Conservation (phyloP, 1,140 invertebrate genomes). For the Theocolax elegans region DNA sequence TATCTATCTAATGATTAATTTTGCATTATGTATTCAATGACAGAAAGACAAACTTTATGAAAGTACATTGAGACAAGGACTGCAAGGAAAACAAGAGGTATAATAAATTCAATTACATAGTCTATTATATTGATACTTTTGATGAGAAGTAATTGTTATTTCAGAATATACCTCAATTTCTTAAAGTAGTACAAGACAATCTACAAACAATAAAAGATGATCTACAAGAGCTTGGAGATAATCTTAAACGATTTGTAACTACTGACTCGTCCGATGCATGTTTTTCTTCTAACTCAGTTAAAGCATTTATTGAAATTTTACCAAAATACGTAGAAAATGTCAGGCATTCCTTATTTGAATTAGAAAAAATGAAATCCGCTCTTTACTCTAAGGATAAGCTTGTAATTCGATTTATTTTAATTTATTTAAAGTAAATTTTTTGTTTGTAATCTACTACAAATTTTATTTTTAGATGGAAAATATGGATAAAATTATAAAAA, state of each 20-base stretch:
- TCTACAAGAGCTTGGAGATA: slow-evolving; percentile 51
- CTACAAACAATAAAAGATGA: slow-evolving; percentile 51
- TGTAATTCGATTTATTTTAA: slow-evolving; percentile 48
- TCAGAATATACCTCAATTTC: slow-evolving; percentile 28
- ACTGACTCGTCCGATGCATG: slow-evolving; percentile 45
- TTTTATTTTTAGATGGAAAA: slow-evolving; percentile 56
- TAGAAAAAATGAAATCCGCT: slow-evolving; percentile 54
- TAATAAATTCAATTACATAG: slow-evolving; percentile 18
- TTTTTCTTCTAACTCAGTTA: slow-evolving; percentile 43
- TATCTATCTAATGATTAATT: not conserved
- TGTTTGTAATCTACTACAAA: slow-evolving; percentile 17
- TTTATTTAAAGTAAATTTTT: slow-evolving; percentile 1
- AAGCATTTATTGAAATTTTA: slow-evolving; percentile 49
- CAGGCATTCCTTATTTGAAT: slow-evolving; percentile 52
- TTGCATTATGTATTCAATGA: slow-evolving; percentile 30
- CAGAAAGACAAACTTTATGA: slow-evolving; percentile 43
- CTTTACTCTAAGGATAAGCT: slow-evolving; percentile 60
- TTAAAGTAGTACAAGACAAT: slow-evolving; percentile 52
- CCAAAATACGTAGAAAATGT: slow-evolving; percentile 51
- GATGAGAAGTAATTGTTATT: slow-evolving; percentile 28
- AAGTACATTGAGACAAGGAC: slow-evolving; percentile 28
- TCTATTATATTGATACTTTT: slow-evolving; percentile 18
- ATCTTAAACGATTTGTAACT: slow-evolving; percentile 53
- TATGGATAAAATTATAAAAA: slow-evolving; percentile 61
- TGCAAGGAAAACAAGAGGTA: slow-evolving; percentile 50